Evolutionary conservation across 2,888 invertebrate species (phyloP).

Genomic region (Drosophila atripex): DNA sequence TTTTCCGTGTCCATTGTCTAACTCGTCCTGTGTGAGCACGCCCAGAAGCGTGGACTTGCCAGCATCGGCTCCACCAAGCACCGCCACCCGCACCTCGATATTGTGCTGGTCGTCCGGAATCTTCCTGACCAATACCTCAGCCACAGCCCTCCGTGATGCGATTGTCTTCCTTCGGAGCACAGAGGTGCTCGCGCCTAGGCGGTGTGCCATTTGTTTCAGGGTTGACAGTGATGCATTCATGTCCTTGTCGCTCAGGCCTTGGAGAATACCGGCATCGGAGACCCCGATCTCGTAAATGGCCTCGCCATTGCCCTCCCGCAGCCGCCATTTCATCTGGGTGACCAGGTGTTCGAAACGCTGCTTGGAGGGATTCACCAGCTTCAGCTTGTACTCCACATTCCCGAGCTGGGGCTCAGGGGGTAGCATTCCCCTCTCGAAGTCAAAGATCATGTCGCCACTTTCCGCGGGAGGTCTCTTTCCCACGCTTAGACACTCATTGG

Average conservation of each 20-base stretch:
- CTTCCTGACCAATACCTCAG: conserved; percentile 95
- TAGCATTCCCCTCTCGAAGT: conserved; percentile 87
- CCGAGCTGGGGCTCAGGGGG: conserved; percentile 97
- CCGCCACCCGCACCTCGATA: conserved; percentile 95
- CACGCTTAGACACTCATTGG: conserved; percentile 49
- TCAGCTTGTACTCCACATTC: conserved; percentile 98
- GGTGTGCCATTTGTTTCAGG: conserved; percentile 93
- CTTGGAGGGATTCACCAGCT: conserved; percentile 95
- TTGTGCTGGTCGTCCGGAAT: conserved; percentile 94
- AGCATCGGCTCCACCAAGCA: conserved; percentile 97
- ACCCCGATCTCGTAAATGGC: conserved; percentile 99
- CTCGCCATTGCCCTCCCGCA: conserved; percentile 97
- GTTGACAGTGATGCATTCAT: conserved; percentile 94
- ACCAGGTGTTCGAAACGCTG: conserved; percentile 97
- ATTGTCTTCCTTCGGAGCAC: conserved; percentile 88
- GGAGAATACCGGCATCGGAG: conserved; percentile 93
- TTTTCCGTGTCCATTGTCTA: conserved; percentile 97
- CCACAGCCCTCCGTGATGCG: conserved; percentile 87
- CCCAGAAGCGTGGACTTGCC: conserved; percentile 99
- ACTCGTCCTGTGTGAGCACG: conserved; percentile 96
- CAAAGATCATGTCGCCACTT: conserved; percentile 81
- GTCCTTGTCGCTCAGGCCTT: conserved; percentile 92
- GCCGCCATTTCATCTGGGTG: conserved; percentile 99
- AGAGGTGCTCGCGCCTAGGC: conserved; percentile 92
- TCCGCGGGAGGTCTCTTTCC: conserved; percentile 33